phyloP scores from a whole-genome alignment of 2,888 invertebrate species.

The Operophtera brumata region DNA sequence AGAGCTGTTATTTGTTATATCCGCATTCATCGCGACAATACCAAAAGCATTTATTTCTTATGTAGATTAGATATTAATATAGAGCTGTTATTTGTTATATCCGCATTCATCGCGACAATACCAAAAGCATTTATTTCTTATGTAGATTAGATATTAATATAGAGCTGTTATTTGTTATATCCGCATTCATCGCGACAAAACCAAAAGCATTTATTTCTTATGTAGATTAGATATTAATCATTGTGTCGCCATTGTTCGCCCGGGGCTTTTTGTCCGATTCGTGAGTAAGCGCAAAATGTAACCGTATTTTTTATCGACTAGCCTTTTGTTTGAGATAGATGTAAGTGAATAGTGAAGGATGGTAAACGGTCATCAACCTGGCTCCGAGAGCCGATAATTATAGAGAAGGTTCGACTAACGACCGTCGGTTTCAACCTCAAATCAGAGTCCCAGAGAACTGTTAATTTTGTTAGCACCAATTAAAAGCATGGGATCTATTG shows the following conservation, averaged over 20 bases:
- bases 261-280: constrained; percentile 51
- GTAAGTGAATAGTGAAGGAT: constrained; percentile 64
- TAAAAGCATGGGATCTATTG: constrained; percentile 29
- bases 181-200: constrained; percentile 29
- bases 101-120: constrained; percentile 29
- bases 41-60: constrained; percentile 39
- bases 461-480: constrained; percentile 42
- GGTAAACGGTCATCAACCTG: constrained; percentile 68
- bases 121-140: constrained; percentile 39
- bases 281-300: constrained; percentile 70
- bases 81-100: constrained; percentile 28
- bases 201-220: constrained; percentile 39
- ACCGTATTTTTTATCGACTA: constrained; percentile 50
- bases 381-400: constrained; percentile 58
- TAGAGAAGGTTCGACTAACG: constrained; percentile 60
- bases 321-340: constrained; percentile 73
- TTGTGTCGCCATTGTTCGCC: constrained; percentile 65
- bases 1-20: constrained; percentile 28
- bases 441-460: constrained; percentile 35
- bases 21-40: constrained; percentile 29
- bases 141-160: constrained; percentile 57
- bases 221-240: constrained; percentile 66
- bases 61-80: constrained; percentile 66
- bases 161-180: constrained; percentile 27
- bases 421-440: constrained; percentile 40